Evolutionary conservation across 2,797 vertebrate species (phyloP), one percentile per base, ranked within the genome.

Genomic region (Diglossa cyanea): DNA sequence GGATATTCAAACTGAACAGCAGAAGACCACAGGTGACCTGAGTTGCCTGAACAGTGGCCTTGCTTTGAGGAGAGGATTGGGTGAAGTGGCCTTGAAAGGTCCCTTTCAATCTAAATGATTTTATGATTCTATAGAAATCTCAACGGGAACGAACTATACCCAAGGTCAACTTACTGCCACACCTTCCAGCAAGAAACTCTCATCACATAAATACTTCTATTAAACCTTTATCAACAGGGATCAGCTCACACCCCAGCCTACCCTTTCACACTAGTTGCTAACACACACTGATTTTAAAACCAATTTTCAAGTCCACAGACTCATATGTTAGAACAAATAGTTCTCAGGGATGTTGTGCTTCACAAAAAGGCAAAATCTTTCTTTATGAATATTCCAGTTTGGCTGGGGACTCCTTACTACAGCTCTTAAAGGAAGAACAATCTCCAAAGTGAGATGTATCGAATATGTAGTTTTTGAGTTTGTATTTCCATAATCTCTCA

Each of bases 61-160:
- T 74, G 88, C 73, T 72, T 11, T 7, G 48, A 60, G 53, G n/a
- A 79, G 37, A 67, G 21, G 33, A 33, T 0, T 63, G 72, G 53
- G 39, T n/a, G 50, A 63, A 23, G 16, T 48, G 33, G 74, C 44
- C 60, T 89, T 40, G 48, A 71, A 37, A 68, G 11, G 12, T 18
- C 3, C 28, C 35, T 60, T 85, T 50, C 63, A 74, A 94, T 90
- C 87, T 93, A 81, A 91, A 95, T 94, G 53, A 90, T 85, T 96
- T 96, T 96, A 96, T 68, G 80, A 90, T 72, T 45, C 50, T 35
- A 62, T 11, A 42, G 4, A 47, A 81, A 67, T 44, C 45, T 24
- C 15, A 86, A 81, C 37, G 3, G 57, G 60, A 80, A 66, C 21
- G 74, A 90, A 63, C 39, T 23, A 8, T 39, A 40, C 35, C 72